Percentiles rank a stretch among this genome's conserved stretches.
phyloP scores from a whole-genome alignment of 2,797 vertebrate species.

The Rachycentron canadum region DNA sequence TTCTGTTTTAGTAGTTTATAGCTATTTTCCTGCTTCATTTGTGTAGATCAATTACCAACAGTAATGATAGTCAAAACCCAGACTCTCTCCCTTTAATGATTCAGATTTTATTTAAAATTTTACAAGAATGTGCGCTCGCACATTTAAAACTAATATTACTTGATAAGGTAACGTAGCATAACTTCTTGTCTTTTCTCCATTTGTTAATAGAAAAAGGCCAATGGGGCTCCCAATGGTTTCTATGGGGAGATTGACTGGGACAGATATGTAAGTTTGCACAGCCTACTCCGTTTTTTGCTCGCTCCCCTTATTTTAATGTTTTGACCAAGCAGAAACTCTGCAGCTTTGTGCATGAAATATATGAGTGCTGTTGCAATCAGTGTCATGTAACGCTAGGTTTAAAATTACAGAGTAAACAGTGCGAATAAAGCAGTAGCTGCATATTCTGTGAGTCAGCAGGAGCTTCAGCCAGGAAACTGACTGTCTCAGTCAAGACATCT shows the following conservation, averaged over 20 bases:
- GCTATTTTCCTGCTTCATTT: neutral
- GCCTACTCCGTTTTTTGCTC: slow-evolving; percentile 1
- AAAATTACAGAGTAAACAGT: slow-evolving; percentile 38
- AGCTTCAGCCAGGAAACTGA: slow-evolving; percentile 44
- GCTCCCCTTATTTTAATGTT: neutral
- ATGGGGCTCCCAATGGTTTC: slow-evolving; percentile 97
- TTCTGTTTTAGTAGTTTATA: neutral
- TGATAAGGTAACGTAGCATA: neutral
- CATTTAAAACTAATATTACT: neutral
- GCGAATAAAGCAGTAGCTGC: slow-evolving; percentile 29
- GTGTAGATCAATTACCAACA: neutral
- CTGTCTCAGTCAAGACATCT: slow-evolving; percentile 41
- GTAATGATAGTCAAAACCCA: neutral
- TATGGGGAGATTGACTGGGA: slow-evolving; percentile 99
- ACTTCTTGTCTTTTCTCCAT: slow-evolving; percentile 49
- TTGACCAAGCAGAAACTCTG: neutral
- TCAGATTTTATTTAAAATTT: too few relatives aligned
- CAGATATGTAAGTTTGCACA: slow-evolving; percentile 92
- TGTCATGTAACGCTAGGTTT: slow-evolving; percentile 40
- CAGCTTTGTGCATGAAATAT: slow-evolving; percentile 17
- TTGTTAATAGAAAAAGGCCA: slow-evolving; percentile 91
- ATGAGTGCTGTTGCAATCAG: slow-evolving; percentile 10
- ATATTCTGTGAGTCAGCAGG: slow-evolving; percentile 57
- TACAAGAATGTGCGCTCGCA: neutral
- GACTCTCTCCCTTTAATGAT: neutral